Percentiles rank a stretch among this genome's conserved stretches.
These are phyloP conservation scores for Apodemus sylvaticus DNA, from an alignment of 2,113 vertebrate genomes.

Conservation along the genomic window DNA sequence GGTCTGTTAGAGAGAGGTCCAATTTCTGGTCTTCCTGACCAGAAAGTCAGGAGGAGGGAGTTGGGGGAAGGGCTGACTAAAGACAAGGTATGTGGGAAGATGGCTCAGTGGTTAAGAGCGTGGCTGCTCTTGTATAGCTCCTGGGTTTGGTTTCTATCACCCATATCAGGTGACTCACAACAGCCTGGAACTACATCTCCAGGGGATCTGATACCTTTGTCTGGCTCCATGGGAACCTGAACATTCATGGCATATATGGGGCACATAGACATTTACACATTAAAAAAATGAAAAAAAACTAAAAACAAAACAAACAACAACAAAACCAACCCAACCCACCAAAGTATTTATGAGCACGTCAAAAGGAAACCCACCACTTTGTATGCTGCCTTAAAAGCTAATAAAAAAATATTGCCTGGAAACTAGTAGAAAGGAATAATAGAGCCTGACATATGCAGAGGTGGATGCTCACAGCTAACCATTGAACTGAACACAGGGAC, in stretches of 20 bases:
- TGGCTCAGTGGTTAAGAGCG: neutral
- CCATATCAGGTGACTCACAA: neutral
- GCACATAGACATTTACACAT: neutral
- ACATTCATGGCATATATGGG: neutral
- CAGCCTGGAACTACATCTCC: neutral
- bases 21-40: neutral
- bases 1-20: neutral
- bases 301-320: too few relatives aligned
- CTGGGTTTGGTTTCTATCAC: neutral
- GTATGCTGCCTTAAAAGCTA: neutral
- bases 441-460: too few relatives aligned
- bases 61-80: too few relatives aligned
- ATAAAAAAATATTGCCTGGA: neutral
- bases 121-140: neutral
- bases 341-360: too few relatives aligned
- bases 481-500: too few relatives aligned
- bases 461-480: too few relatives aligned
- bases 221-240: neutral
- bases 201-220: neutral
- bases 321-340: too few relatives aligned
- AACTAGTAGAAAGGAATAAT: neutral
- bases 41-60: too few relatives aligned
- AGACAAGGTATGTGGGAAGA: neutral
- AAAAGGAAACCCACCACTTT: neutral
- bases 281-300: neutral